Evolutionary conservation across 92 coral and sea anemone genomes (phyloP).

Genomic region (Phenganax stokvisi): DNA sequence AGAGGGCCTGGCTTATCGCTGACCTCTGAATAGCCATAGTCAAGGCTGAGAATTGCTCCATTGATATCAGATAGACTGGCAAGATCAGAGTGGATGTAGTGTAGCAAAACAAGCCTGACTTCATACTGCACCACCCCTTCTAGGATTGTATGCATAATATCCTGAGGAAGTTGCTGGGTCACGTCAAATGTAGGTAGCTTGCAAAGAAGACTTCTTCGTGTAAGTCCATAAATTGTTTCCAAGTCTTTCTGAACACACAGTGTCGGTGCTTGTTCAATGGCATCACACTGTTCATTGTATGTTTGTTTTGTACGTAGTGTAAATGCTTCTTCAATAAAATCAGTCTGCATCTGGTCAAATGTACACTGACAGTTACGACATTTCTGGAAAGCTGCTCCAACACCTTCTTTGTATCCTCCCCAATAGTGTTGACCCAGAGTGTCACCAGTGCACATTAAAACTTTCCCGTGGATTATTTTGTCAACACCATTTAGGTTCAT

Average conservation of each 20-base stretch:
- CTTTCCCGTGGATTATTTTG: slow-evolving; percentile 10
- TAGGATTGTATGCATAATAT: slow-evolving; percentile 57
- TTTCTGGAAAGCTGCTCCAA: slow-evolving; percentile 12
- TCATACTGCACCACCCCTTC: slow-evolving; percentile 48
- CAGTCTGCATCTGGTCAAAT: slow-evolving; percentile 8
- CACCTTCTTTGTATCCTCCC: slow-evolving; percentile 24
- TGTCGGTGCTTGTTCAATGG: slow-evolving; percentile 28
- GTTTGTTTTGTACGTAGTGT: slow-evolving; percentile 34
- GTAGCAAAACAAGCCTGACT: neutral
- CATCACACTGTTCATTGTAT: slow-evolving; percentile 38
- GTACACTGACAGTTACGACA: neutral
- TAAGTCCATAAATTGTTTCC: slow-evolving; percentile 42
- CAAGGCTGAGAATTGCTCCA: slow-evolving; percentile 4
- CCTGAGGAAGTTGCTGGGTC: slow-evolving; percentile 53
- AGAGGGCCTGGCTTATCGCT: slow-evolving; percentile 43
- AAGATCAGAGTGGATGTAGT: neutral
- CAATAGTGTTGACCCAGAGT: slow-evolving; percentile 25
- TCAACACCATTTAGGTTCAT: slow-evolving; percentile 4
- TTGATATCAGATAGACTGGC: neutral
- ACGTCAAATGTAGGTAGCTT: slow-evolving; percentile 51
- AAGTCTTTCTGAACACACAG: neutral
- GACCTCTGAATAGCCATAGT: slow-evolving; percentile 41
- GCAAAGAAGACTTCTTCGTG: slow-evolving; percentile 33
- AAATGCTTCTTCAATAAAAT: slow-evolving; percentile 43
- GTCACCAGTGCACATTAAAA: slow-evolving; percentile 21